A percentile compares a stretch with the other conserved stretches of the same genome.
Evolutionary conservation across 2,113 vertebrate genomes (phyloP).

Genomic region (Salvelinus sp.): DNA sequence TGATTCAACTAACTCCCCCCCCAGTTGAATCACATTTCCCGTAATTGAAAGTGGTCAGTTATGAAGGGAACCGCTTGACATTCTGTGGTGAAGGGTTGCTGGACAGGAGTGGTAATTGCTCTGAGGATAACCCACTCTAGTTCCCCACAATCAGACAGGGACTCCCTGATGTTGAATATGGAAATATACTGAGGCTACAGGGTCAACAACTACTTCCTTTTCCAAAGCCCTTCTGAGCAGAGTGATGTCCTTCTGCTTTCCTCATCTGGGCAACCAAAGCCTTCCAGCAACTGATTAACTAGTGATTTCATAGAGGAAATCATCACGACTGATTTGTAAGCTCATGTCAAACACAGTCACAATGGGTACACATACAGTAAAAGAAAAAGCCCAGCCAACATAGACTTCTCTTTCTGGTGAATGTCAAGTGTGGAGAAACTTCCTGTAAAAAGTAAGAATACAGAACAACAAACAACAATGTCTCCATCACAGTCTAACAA

Average conservation of each 20-base stretch:
- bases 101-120: too few species aligned
- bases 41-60: too few species aligned
- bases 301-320: slow-evolving; percentile 65
- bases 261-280: slow-evolving; percentile 55
- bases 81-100: too few species aligned
- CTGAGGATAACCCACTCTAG: too few species aligned
- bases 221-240: slow-evolving; percentile 46
- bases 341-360: slow-evolving; percentile 49
- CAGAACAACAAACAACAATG: background rate
- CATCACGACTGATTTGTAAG: slow-evolving; percentile 60
- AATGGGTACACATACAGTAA: slow-evolving; percentile 25
- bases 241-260: slow-evolving; percentile 67
- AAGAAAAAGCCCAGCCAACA: slow-evolving; percentile 52
- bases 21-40: too few species aligned
- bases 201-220: slow-evolving; percentile 56
- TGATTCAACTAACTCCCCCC: too few species aligned
- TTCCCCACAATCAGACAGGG: slow-evolving; percentile 11
- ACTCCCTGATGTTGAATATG: slow-evolving; percentile 57
- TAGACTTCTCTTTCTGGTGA: slow-evolving; percentile 45
- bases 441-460: slow-evolving; percentile 21
- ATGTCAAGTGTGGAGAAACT: slow-evolving; percentile 41
- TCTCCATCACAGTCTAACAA: background rate
- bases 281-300: slow-evolving; percentile 68
- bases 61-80: too few species aligned
- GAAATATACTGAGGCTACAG: slow-evolving; percentile 57